Conservation (phyloP, 92 coral and sea anemone genomes). For the Muricea muricata region DNA sequence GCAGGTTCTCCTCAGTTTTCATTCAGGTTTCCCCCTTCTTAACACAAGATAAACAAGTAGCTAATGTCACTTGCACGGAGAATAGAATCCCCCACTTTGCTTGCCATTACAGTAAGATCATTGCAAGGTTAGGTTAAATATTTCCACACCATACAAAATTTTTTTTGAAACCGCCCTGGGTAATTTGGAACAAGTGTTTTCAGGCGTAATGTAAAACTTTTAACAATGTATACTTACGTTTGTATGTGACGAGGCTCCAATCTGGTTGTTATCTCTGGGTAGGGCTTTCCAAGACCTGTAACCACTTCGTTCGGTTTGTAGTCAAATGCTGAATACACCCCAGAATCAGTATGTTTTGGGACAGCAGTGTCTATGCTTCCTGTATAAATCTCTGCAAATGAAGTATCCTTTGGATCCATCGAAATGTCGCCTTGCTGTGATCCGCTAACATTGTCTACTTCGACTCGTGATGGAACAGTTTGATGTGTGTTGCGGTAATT, state of each 20-base stretch:
- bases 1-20: no score
- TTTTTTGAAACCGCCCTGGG: no score
- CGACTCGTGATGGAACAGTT: background rate
- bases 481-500: background rate
- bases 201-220: no score
- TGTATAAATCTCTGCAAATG: slow-evolving; percentile 19
- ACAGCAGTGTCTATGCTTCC: background rate
- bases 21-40: no score
- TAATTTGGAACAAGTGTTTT: no score
- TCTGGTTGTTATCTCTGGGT: background rate
- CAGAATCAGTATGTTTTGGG: slow-evolving; percentile 5
- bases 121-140: no score
- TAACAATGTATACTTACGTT: background rate
- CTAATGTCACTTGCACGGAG: no score
- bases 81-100: no score
- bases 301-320: background rate
- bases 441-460: background rate
- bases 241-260: background rate
- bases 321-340: slow-evolving; percentile 17
- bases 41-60: no score
- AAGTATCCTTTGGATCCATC: slow-evolving; percentile 14
- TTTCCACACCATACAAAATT: no score
- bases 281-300: background rate
- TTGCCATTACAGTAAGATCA: no score
- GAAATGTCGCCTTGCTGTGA: background rate